These are phyloP conservation scores for Ichneumoninae sp. DNA, from an alignment of 2,888 invertebrate genomes.

Conservation along the genomic window DNA sequence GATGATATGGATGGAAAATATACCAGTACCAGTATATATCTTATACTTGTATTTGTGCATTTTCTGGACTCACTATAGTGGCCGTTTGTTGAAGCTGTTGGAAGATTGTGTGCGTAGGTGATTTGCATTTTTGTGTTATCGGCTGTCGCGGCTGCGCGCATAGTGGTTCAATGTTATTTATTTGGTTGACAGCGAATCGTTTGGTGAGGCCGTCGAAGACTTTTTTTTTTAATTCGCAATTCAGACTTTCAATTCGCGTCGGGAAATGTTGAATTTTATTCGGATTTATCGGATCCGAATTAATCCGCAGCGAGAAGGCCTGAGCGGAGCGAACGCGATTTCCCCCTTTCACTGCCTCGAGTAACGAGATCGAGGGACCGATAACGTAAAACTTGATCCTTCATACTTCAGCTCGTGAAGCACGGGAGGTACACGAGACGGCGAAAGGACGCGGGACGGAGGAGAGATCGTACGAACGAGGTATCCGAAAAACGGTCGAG, in stretches of 20 bases:
- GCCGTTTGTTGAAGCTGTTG: too few species aligned
- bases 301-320: background rate
- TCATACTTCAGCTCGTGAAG: constrained; percentile 16
- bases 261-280: constrained; percentile 41
- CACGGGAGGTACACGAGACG: background rate
- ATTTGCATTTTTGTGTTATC: too few species aligned
- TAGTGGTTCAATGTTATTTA: too few species aligned
- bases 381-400: constrained; percentile 40
- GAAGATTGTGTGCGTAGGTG: too few species aligned
- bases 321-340: background rate
- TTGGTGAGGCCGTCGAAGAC: too few species aligned
- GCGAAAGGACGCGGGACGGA: background rate
- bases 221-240: background rate
- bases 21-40: too few species aligned
- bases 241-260: background rate
- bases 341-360: constrained; percentile 41
- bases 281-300: background rate
- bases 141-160: too few species aligned
- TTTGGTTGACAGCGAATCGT: too few species aligned
- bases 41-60: too few species aligned
- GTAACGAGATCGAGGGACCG: constrained; percentile 20
- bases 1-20: too few species aligned
- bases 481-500: constrained; percentile 15
- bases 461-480: constrained; percentile 1
- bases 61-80: too few species aligned